Evolutionary conservation across 1,140 invertebrate genomes (phyloP), one percentile per base, ranked within the genome.

Genomic region (Steinernema feltiae): DNA sequence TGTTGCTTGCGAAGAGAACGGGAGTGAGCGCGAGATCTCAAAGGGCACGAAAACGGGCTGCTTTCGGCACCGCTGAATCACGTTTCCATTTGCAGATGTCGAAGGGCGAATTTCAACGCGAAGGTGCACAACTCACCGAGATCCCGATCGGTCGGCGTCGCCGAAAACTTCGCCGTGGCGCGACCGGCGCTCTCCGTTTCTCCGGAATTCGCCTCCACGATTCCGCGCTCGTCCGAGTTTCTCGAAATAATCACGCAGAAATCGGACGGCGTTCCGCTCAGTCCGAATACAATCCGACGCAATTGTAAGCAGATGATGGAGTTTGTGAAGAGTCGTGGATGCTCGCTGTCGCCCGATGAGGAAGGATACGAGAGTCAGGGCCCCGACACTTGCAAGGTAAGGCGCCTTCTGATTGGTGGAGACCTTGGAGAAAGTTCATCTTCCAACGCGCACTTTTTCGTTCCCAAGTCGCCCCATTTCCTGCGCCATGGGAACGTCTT

Each of bases 241-340:
- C 53, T 63, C 53, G 53, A 63, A 7, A 12, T 63, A 7, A 15
- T 63, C 53, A 63, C 53, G 53, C 53, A 63, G 53, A 63, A 63
- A 63, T 27, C 53, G 2, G 53, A 27, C 12, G 53, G 53, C 53
- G 12, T 63, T 21, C 15, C 53, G 15, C 53, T 63, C 15, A 63
- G 53, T 63, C 53, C 53, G 53, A 63, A 63, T 63, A 63, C 53
- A 63, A 63, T 63, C 53, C 53, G 53, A 63, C 53, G 53, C 24
- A 63, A 63, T 63, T 63, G 53, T 63, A 63, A 63, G 53, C 53
- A 63, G 15, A 63, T 63, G 53, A 63, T 63, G 53, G 53, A 63
- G 7, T 63, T 63, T 63, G 53, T 63, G 53, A 63, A 63, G 53
- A 63, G 12, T 27, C 53, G 24, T 15, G 53, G 53, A 7, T 63